Percentiles rank a stretch among this genome's conserved stretches.
phyloP scores from a whole-genome alignment of 2,797 vertebrate genomes.

The Rousettus madagascariensis region DNA sequence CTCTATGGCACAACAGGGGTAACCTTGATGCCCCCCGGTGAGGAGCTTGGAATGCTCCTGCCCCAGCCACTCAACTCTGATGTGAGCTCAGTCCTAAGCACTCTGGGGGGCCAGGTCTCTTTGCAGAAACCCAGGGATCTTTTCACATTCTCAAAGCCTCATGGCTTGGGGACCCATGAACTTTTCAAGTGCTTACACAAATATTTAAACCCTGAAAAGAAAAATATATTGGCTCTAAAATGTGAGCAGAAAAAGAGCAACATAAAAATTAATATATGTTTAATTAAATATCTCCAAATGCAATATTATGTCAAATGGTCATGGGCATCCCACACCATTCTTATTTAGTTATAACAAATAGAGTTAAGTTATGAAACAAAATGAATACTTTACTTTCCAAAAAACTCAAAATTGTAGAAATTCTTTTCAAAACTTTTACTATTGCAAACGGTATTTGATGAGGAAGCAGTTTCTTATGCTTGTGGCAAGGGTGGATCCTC shows the following conservation, averaged over 20 bases:
- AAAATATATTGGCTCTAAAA: background rate
- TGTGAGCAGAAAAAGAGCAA: background rate
- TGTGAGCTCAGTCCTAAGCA: background rate
- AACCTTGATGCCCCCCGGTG: background rate
- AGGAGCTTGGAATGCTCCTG: background rate
- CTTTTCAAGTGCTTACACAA: background rate
- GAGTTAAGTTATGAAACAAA: constrained; percentile 23
- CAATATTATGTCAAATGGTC: background rate
- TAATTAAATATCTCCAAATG: background rate
- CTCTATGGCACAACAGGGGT: background rate
- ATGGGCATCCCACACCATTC: background rate
- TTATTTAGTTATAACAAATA: background rate
- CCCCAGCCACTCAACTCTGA: background rate
- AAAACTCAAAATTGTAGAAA: constrained; percentile 24
- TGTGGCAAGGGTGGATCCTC: background rate
- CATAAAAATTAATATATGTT: background rate
- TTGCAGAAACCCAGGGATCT: background rate
- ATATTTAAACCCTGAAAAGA: background rate
- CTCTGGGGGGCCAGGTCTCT: background rate
- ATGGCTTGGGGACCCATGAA: background rate
- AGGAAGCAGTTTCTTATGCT: background rate
- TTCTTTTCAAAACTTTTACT: background rate
- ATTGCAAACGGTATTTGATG: background rate
- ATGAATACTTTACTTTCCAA: background rate
- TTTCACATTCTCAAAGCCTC: background rate